Conservation (phyloP, 1,140 invertebrate species). For the Drosophila biarmipes region DNA sequence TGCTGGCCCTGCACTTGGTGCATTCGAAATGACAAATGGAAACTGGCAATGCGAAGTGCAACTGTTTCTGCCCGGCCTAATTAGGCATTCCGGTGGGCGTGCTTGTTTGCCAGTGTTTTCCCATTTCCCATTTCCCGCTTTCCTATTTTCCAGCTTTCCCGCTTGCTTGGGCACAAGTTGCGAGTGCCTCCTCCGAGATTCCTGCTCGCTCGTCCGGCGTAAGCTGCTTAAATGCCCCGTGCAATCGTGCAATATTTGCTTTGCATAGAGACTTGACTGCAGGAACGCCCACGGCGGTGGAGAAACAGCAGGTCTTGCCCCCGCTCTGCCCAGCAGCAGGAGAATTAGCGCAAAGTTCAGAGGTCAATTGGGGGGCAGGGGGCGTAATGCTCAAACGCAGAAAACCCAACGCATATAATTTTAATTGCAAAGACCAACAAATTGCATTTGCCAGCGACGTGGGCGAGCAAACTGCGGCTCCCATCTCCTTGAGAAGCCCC, state of each 20-base stretch:
- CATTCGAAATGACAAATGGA: conserved; percentile 13
- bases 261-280: background rate
- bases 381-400: background rate
- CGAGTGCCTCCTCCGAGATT: background rate
- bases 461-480: background rate
- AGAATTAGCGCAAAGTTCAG: conserved; percentile 34
- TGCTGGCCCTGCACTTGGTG: conserved; percentile 23
- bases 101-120: background rate
- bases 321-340: background rate
- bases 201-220: conserved; percentile 2
- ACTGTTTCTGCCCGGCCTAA: conserved; percentile 44
- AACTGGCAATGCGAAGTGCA: conserved; percentile 19
- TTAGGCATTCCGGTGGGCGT: conserved; percentile 51
- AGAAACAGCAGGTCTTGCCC: conserved; percentile 3
- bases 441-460: conserved; percentile 30
- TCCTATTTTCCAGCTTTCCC: background rate
- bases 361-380: conserved; percentile 6
- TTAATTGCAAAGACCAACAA: conserved; percentile 48
- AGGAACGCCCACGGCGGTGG: background rate
- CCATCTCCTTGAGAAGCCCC: background rate
- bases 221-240: conserved; percentile 32
- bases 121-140: no score
- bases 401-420: conserved; percentile 21
- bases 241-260: background rate
- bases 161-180: conserved; percentile 13